Percentiles rank a stretch among this genome's conserved stretches.
phyloP scores from a whole-genome alignment of 2,113 vertebrate genomes.

The Ardeotis arabs region DNA sequence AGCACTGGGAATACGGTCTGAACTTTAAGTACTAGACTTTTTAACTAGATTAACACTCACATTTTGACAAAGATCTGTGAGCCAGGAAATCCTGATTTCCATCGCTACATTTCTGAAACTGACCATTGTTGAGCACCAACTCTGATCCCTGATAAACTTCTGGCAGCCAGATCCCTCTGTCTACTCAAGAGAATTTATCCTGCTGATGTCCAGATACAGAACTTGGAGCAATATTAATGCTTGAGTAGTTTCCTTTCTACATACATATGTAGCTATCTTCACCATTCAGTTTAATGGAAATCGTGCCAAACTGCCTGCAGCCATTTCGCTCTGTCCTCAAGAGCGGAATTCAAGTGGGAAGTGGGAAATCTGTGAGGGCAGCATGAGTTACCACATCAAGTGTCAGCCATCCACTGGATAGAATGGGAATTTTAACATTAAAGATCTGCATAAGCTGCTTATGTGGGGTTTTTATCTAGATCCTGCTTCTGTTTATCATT shows the following conservation, averaged over 20 bases:
- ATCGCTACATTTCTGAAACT: fast-evolving
- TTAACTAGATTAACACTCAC: background rate
- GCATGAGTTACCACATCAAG: background rate
- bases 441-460: too few relatives aligned
- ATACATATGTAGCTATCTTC: background rate
- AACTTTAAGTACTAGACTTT: background rate
- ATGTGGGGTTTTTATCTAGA: too few relatives aligned
- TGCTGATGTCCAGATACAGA: background rate
- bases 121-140: background rate
- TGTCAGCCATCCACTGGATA: background rate
- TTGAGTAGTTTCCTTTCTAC: background rate
- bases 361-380: background rate
- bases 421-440: background rate
- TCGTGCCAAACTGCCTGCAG: background rate
- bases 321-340: background rate
- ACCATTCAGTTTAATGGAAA: background rate
- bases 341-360: background rate
- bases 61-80: background rate
- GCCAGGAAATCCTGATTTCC: background rate
- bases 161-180: background rate
- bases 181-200: background rate
- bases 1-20: background rate
- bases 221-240: background rate
- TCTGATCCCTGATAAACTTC: background rate
- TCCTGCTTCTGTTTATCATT: too few relatives aligned